Percentiles rank a stretch among this genome's conserved stretches.
phyloP scores from a whole-genome alignment of 1,140 invertebrate genomes.

The Amphibalanus amphitrite region DNA sequence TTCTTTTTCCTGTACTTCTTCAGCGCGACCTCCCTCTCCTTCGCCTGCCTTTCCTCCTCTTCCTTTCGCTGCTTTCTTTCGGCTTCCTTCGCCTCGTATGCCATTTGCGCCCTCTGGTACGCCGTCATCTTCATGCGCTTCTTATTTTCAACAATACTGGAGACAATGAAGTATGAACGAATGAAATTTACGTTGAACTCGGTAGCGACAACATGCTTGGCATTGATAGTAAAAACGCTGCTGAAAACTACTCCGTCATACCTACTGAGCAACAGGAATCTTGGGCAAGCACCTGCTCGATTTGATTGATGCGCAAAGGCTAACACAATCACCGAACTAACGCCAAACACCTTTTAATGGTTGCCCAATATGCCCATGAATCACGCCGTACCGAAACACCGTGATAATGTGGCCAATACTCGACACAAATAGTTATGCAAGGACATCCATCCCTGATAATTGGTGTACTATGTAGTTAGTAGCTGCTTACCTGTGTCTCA shows the following conservation, averaged over 20 bases:
- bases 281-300: background rate
- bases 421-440: too few relatives aligned
- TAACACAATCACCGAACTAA: too few relatives aligned
- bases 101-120: conserved; percentile 32
- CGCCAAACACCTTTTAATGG: too few relatives aligned
- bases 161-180: background rate
- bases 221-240: background rate
- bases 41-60: conserved; percentile 29
- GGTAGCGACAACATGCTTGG: conserved; percentile 6
- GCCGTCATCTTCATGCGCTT: conserved; percentile 12
- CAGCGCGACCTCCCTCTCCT: conserved; percentile 40
- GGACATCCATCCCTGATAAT: too few relatives aligned
- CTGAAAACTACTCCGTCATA: too few relatives aligned
- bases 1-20: conserved; percentile 45
- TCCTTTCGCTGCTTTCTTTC: conserved; percentile 35
- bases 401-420: too few relatives aligned
- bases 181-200: conserved; percentile 5
- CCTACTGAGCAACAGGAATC: background rate
- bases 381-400: too few relatives aligned
- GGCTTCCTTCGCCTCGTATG: conserved; percentile 34
- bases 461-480: too few relatives aligned
- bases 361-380: too few relatives aligned
- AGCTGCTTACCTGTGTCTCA: background rate
- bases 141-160: conserved; percentile 4
- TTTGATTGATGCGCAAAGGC: too few relatives aligned